Evolutionary conservation across 2,888 invertebrate species (phyloP).

Genomic region (Magallana nippona): DNA sequence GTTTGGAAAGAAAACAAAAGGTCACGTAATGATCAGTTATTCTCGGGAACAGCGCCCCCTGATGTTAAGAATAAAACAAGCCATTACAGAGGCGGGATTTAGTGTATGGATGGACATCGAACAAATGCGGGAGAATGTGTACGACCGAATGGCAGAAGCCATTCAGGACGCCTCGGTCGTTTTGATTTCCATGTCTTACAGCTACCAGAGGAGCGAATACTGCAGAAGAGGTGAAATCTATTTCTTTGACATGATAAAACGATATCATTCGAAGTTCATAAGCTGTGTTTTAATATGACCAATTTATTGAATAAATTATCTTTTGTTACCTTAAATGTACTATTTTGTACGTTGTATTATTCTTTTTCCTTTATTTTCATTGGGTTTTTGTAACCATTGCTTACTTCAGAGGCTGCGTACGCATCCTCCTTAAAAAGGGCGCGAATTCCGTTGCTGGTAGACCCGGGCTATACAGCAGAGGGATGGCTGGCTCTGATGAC

Average conservation of each 20-base stretch:
- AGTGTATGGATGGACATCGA: slow-evolving; percentile 48
- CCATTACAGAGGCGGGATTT: slow-evolving; percentile 34
- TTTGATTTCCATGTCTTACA: slow-evolving; percentile 42
- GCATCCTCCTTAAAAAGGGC: slow-evolving; percentile 41
- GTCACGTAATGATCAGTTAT: slow-evolving; percentile 48
- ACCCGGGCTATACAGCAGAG: slow-evolving; percentile 37
- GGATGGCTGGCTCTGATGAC: slow-evolving; percentile 46
- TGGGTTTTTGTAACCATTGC: neutral
- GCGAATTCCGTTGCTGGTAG: slow-evolving; percentile 39
- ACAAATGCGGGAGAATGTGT: slow-evolving; percentile 44
- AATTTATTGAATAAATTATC: no score
- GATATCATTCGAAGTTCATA: no score
- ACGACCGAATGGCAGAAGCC: slow-evolving; percentile 48
- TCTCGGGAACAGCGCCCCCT: slow-evolving; percentile 43
- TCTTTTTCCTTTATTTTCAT: no score
- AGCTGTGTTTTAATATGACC: no score
- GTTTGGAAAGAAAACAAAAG: slow-evolving; percentile 40
- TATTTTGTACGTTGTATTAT: no score
- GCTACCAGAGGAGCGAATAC: slow-evolving; percentile 45
- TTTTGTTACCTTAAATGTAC: no score
- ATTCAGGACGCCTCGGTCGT: slow-evolving; percentile 44
- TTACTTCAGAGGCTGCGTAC: slow-evolving; percentile 40
- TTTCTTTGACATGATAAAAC: no score
- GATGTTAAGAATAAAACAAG: slow-evolving; percentile 34
- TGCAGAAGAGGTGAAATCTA: slow-evolving; percentile 39